Evolutionary conservation across 2,888 invertebrate genomes (phyloP).

Genomic region (Drosophila falleni): DNA sequence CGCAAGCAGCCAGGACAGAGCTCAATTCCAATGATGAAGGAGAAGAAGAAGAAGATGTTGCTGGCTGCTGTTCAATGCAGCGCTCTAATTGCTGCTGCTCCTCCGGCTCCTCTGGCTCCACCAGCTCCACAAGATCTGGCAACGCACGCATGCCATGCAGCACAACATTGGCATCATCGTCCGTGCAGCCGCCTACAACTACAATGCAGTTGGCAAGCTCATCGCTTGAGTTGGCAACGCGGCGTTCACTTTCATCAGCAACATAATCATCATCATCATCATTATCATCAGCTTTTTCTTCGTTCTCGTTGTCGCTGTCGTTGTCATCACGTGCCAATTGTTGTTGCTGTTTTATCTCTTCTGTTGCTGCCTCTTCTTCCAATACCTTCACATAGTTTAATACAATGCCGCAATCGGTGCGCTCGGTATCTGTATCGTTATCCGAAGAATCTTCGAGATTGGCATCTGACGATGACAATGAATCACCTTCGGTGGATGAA

Average conservation of each 20-base stretch:
- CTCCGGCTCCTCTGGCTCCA: constrained; percentile 37
- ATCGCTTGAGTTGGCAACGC: constrained; percentile 72
- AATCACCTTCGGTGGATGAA: constrained; percentile 88
- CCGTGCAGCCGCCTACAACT: constrained; percentile 80
- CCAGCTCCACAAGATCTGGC: constrained; percentile 41
- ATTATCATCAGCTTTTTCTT: constrained; percentile 64
- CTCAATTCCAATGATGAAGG: constrained; percentile 43
- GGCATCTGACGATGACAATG: constrained; percentile 87
- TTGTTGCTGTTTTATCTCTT: constrained; percentile 1
- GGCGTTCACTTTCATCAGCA: constrained; percentile 79
- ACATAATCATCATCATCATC: constrained; percentile 34
- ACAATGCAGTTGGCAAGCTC: constrained; percentile 83
- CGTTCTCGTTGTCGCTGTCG: constrained; percentile 34
- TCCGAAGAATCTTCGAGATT: constrained; percentile 88
- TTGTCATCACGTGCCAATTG: constrained; percentile 57
- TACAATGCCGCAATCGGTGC: constrained; percentile 85
- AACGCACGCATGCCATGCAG: constrained; percentile 77
- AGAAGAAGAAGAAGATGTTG: no score
- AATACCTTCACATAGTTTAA: constrained; percentile 83
- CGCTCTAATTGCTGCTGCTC: constrained; percentile 59
- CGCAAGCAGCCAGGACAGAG: constrained; percentile 74
- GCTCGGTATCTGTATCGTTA: constrained; percentile 87
- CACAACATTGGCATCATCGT: constrained; percentile 74
- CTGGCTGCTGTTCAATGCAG: constrained; percentile 31
- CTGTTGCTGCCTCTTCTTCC: constrained; percentile 34